A percentile compares a stretch with the other conserved stretches of the same genome.
phyloP scores from a whole-genome alignment of 2,888 invertebrate genomes.

The Cremastinae sp. region DNA sequence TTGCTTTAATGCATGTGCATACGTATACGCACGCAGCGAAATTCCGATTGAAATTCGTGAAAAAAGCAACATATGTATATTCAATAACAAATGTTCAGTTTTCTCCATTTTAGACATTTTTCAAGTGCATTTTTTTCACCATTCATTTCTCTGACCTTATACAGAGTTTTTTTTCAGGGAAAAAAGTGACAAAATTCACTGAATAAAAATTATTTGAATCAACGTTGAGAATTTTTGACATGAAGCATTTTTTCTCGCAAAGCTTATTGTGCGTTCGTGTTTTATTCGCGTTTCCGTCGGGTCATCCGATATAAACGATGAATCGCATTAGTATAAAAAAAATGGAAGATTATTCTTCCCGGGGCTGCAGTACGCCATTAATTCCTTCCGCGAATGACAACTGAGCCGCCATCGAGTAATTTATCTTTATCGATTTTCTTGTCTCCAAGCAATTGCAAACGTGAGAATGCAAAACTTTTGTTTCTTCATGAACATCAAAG shows the following conservation, averaged over 20 bases:
- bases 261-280: slow-evolving; percentile 2
- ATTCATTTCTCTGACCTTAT: too few species aligned
- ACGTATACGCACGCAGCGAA: slow-evolving; percentile 6
- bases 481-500: slow-evolving; percentile 14
- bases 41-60: slow-evolving; percentile 6
- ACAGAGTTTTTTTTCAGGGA: too few species aligned
- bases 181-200: too few species aligned
- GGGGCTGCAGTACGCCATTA: slow-evolving; percentile 55
- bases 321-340: slow-evolving; percentile 51
- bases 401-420: slow-evolving; percentile 51
- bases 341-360: slow-evolving; percentile 39
- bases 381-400: slow-evolving; percentile 54
- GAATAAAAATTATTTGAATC: background rate
- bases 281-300: slow-evolving; percentile 39
- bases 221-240: slow-evolving; percentile 15
- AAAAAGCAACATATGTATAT: too few species aligned
- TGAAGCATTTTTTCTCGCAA: slow-evolving; percentile 12
- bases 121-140: too few species aligned
- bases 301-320: slow-evolving; percentile 50
- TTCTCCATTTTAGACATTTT: too few species aligned
- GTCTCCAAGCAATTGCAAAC: slow-evolving; percentile 43
- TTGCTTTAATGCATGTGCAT: slow-evolving; percentile 31
- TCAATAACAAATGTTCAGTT: too few species aligned
- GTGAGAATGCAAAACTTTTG: slow-evolving; percentile 15
- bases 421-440: slow-evolving; percentile 60